These are phyloP conservation scores for Thryonomys swinderianus DNA, from an alignment of 2,113 vertebrate species.

Conservation along the genomic window DNA sequence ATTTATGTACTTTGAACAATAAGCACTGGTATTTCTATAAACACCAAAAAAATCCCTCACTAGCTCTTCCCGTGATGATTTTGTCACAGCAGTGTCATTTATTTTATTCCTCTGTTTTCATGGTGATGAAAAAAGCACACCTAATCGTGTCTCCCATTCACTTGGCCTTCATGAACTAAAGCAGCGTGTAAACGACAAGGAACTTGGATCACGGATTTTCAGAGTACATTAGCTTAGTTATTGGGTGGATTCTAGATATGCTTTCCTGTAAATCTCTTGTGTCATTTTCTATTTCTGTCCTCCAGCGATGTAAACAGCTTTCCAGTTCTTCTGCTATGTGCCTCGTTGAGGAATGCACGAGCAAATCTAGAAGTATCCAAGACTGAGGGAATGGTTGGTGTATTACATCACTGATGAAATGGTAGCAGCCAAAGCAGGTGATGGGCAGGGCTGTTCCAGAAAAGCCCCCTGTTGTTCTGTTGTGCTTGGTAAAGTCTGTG, in stretches of 20 bases:
- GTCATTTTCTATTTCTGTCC: conserved; percentile 98
- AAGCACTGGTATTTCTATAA: conserved; percentile 98
- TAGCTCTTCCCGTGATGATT: conserved; percentile 98
- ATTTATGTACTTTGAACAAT: conserved; percentile 99
- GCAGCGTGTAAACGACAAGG: conserved; percentile 98
- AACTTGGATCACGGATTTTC: conserved; percentile 99
- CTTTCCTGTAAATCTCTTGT: conserved; percentile 97
- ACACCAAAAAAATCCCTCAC: conserved; percentile 98
- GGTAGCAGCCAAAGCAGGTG: conserved; percentile 74
- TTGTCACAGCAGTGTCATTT: conserved; percentile 98
- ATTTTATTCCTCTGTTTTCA: conserved; percentile 98
- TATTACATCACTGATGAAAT: conserved; percentile 89
- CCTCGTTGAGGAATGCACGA: conserved; percentile 96
- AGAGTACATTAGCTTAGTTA: conserved; percentile 97
- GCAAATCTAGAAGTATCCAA: conserved; percentile 94
- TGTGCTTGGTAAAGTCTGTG: conserved; percentile 90
- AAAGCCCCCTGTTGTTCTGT: conserved; percentile 90
- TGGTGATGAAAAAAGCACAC: conserved; percentile 97
- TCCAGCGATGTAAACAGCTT: conserved; percentile 97
- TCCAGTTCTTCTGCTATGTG: conserved; percentile 97
- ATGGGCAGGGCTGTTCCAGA: conserved; percentile 87
- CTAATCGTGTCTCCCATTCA: conserved; percentile 99
- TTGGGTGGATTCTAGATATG: conserved; percentile 97
- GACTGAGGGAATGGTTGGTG: conserved; percentile 99
- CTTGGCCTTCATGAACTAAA: conserved; percentile 98